Evolutionary conservation across 2,797 vertebrate genomes (phyloP), one percentile per base, ranked within the genome.

Genomic region (Sebastes alutus): DNA sequence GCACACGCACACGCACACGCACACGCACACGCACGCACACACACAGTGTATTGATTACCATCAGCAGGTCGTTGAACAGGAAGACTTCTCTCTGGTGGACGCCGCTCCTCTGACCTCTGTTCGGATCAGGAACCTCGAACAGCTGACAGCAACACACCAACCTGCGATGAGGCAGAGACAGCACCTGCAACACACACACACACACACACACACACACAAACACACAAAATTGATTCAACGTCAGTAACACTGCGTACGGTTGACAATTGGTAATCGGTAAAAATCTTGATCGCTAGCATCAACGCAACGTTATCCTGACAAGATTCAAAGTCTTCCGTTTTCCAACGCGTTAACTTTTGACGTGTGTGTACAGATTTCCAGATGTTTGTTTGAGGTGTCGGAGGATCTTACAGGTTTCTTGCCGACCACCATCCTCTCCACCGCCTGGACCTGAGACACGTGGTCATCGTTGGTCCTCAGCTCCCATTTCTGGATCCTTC

Each of bases 391-490:
- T 27, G 58, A 49, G 42, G 42, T 16, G 56, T 58, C 13, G 4
- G 18, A 20, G 16, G 42, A 13, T 27, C 97, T 95, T 91, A 99
- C 98, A 1, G 98, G 98, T 81, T 99, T 99, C 95, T 99, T 99
- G 90, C 98, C 98, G 12, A 99, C 97, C 76, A 99, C 97, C 95
- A 98, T 98, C 87, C 97, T 95, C 92, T 99, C 98, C 30, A 99
- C 97, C 0, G 97, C 97, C 93, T 98, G 97, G 80, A 99, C 98
- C 93, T 99, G 98, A 70, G 97, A 98, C 70, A 99, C 98, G 35
- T 99, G 98, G 92, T 99, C 98, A 8, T 99, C 98, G 0, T 98
- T 99, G 88, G 98, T 99, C 55, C 97, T 95, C 75, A 99, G 95
- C 94, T 99, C 98, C 83, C 97, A 97, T 69, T 96, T 97, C 94